Base-by-base conservation (phyloP, 2,113 vertebrate species). In the Phasianus colchicus region DNA sequence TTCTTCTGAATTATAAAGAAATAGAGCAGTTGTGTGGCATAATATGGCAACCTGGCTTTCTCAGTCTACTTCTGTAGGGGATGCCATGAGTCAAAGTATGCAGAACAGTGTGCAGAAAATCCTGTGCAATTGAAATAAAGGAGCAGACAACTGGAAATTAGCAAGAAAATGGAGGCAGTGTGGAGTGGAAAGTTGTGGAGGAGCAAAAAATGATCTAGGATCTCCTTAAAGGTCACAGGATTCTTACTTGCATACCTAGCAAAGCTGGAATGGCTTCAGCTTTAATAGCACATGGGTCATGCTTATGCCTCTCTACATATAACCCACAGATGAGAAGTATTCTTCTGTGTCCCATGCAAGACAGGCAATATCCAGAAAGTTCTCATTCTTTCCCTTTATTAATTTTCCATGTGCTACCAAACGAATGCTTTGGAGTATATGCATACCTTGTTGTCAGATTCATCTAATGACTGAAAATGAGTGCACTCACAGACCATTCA, bases 191-290 rank as follows among this genome's bases (percentile, higher is more conserved):
- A 43, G 76, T 92, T 88, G 65, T 69, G 65, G 80, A 91, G 92
- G 70, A 92, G 73, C 77, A 92, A 54, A 93, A 95, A 86, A 65
- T 77, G 32, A 83, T 83, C 65, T 0, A 1, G 67, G 91, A 82
- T 32, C 29, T 92, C 73, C 75, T 76, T 94, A 94, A 93, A 94
- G 89, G 89, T 93, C 87, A 83, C 6, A 30, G 89, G 92, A 69
- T 92, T 72, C 55, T 89, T 70, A 29, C 74, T 73, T 89, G 71
- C 84, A 85, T 96, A 87, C 36, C 75, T 83, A 74, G 60, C 89
- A 83, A 85, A 87, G 78, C 81, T 89, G 89, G 50, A 85, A 42
- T 77, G 82, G 67, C 89, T 89, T 69, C 43, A 19, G 18, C 81
- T 89, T 54, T 72, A 79, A 13, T 71, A 89, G 86, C 43, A 21